Evolutionary conservation across 30 jellyfish, hydroid and myxozoan genomes (phyloP).

Genomic region (Hydractinia echinata): DNA sequence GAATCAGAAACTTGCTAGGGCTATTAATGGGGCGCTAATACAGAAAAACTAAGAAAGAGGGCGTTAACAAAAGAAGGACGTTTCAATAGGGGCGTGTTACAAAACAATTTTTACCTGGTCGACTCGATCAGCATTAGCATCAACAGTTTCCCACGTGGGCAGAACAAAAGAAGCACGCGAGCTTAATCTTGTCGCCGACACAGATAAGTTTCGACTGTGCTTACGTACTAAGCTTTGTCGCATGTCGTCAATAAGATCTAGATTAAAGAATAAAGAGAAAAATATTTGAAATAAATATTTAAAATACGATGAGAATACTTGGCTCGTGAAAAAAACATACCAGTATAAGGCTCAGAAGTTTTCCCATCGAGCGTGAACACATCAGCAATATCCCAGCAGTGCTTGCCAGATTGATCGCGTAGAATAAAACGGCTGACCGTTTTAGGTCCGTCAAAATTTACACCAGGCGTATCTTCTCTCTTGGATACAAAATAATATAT

Average conservation of each 20-base stretch:
- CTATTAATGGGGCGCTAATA: too few species aligned
- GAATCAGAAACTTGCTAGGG: too few species aligned
- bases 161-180: constrained; percentile 20
- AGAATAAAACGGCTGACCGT: constrained; percentile 71
- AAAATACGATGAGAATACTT: too few species aligned
- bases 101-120: constrained; percentile 51
- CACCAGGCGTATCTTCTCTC: background rate
- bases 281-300: too few species aligned
- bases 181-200: constrained; percentile 17
- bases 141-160: constrained; percentile 53
- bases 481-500: background rate
- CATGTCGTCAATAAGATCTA: background rate
- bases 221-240: constrained; percentile 17
- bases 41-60: too few species aligned
- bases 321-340: too few species aligned
- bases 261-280: background rate
- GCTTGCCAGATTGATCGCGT: constrained; percentile 88
- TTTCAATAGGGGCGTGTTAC: too few species aligned
- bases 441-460: constrained; percentile 26
- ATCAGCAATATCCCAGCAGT: constrained; percentile 90
- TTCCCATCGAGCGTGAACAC: constrained; percentile 19
- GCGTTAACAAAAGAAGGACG: too few species aligned
- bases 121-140: constrained; percentile 57
- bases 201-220: constrained; percentile 43
- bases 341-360: too few species aligned